Conservation (phyloP, 2,113 vertebrate genomes). For the Sapajus apella region DNA sequence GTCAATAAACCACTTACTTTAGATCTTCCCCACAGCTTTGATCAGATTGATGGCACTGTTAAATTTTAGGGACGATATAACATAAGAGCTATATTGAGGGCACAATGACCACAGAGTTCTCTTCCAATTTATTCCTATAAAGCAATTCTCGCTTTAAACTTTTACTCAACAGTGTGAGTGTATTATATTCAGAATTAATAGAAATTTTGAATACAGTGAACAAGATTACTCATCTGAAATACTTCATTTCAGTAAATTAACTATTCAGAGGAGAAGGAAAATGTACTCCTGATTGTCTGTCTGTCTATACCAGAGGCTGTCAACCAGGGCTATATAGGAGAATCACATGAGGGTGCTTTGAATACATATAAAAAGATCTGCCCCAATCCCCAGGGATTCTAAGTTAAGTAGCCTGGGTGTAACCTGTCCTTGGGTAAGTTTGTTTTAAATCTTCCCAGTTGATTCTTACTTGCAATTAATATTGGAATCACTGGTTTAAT, state of each 20-base stretch:
- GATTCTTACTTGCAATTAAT: not conserved
- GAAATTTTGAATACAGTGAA: not conserved
- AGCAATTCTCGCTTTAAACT: not conserved
- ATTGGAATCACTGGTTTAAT: not conserved
- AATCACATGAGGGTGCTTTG: not conserved
- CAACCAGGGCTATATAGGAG: not conserved
- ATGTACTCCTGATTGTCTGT: not conserved
- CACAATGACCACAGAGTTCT: not conserved
- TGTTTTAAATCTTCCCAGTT: not conserved
- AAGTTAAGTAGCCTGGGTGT: not conserved
- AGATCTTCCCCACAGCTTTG: not conserved
- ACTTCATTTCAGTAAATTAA: not conserved
- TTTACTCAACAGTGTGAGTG: not conserved
- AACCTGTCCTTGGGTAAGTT: not conserved
- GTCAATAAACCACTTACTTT: not conserved
- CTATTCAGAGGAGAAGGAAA: not conserved
- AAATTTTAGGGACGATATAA: not conserved
- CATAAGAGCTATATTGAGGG: not conserved
- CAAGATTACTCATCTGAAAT: not conserved
- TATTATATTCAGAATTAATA: constrained; percentile 22
- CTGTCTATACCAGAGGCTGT: not conserved
- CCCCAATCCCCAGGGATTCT: not conserved
- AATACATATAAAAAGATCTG: not conserved
- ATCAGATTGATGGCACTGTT: not conserved
- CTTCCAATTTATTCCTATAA: not conserved